Evolutionary conservation across 1,140 invertebrate genomes (phyloP), one percentile per base, ranked within the genome.

Genomic region (Bombus confusus): DNA sequence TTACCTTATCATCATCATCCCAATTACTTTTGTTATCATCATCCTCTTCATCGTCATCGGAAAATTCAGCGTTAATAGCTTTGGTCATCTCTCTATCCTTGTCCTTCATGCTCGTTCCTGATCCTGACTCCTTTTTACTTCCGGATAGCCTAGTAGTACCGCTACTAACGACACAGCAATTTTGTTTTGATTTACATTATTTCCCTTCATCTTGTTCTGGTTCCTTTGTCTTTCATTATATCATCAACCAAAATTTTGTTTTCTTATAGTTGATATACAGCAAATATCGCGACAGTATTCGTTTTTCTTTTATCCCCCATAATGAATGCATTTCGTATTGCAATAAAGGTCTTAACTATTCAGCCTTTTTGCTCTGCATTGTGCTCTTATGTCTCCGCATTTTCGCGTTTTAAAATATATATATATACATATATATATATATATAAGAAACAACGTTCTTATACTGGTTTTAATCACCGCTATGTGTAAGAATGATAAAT

Each of bases 81-180:
- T 95, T 95, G 92, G 94, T 94, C 93, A 95, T 94, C 86, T 93
- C 93, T 93, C 93, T 94, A 91, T 94, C 93, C 94, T 95, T 95
- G 93, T 95, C 94, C 93, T 95, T 95, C 91, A 95, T 92, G 91
- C 93, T 95, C 90, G 93, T 90, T 73, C 93, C 90, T 37, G 93
- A 92, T 90, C 92, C 93, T 75, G 94, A 90, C 83, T 95, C 94
- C 94, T 95, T 95, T 95, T 95, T 95, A 95, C 94, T 94, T 93
- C 94, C 93, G 92, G 94, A 92, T 90, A 94, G 93, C 93, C 94
- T 94, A 94, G 92, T 91, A 91, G 94, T 93, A 94, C 93, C 94
- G 92, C 93, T 94, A 93, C 94, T 94, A 95, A 93, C 92, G 92
- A 93, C 92, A 95, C 93, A 93, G 93, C 94, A 95, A 94, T 95